A percentile compares a stretch with the other conserved stretches of the same genome.
Conservation (phyloP, 2,113 vertebrate genomes). For the Aramus guarauna region DNA sequence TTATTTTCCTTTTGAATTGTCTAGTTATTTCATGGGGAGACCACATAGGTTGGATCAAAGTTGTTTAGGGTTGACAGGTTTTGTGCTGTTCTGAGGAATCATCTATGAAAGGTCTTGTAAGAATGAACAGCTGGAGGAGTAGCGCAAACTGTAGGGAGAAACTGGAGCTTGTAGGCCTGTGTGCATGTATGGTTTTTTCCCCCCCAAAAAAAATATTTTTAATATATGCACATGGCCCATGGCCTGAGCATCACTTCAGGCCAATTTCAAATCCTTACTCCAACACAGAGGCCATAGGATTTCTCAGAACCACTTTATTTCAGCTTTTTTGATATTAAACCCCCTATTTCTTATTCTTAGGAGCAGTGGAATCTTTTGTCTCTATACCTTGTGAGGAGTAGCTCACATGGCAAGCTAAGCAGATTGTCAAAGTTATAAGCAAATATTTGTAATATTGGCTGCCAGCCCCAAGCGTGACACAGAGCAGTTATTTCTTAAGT, state of each 20-base stretch:
- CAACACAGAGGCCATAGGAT: neutral
- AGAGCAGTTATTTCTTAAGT: neutral
- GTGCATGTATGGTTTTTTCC: neutral
- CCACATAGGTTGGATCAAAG: neutral
- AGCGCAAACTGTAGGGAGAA: neutral
- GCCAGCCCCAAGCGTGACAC: neutral
- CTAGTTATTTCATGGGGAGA: neutral
- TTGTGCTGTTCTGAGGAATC: neutral
- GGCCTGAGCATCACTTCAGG: neutral
- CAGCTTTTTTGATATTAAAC: neutral
- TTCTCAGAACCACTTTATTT: neutral
- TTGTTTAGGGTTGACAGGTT: neutral
- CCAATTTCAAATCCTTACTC: neutral
- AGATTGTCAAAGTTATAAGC: neutral
- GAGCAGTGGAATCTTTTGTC: neutral
- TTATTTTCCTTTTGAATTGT: neutral
- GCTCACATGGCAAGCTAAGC: neutral
- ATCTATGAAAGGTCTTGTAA: neutral
- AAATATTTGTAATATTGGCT: neutral
- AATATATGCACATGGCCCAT: fast-evolving
- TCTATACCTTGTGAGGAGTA: neutral
- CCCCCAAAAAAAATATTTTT: neutral
- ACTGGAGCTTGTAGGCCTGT: neutral
- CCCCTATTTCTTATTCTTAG: neutral
- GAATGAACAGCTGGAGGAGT: neutral